Evolutionary conservation across 92 coral and sea anemone genomes (phyloP).

Genomic region (Epizoanthus stellaris): DNA sequence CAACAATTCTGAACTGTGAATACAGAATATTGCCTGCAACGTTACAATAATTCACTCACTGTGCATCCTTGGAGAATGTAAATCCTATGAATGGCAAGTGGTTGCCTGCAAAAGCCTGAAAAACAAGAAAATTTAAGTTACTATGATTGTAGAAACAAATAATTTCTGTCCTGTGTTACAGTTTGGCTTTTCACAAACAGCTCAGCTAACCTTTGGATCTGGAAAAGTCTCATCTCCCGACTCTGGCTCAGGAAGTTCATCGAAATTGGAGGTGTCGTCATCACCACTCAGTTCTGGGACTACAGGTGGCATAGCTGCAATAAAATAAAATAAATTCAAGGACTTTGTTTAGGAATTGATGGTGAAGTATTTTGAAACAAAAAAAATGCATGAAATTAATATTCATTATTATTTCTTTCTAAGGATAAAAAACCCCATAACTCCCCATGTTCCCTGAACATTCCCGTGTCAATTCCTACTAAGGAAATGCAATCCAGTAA

Average conservation of each 20-base stretch:
- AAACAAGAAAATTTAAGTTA: neutral
- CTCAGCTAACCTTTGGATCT: constrained; percentile 81
- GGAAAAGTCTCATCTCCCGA: constrained; percentile 98
- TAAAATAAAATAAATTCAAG: neutral
- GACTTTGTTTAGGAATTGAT: neutral
- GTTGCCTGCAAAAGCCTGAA: constrained; percentile 97
- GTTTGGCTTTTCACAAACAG: neutral
- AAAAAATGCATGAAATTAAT: neutral
- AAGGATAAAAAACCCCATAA: neutral
- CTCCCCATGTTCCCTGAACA: too few relatives aligned
- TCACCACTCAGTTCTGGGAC: constrained; percentile 93
- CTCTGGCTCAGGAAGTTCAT: constrained; percentile 98
- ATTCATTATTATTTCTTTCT: neutral
- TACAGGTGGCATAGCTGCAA: constrained; percentile 90
- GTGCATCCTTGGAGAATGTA: constrained; percentile 83
- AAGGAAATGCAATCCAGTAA: too few relatives aligned
- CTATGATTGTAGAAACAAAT: neutral
- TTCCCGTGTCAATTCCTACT: too few relatives aligned
- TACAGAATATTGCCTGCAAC: too few relatives aligned
- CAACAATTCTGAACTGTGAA: too few relatives aligned
- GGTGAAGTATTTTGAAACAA: neutral
- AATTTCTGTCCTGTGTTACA: neutral
- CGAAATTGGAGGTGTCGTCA: constrained; percentile 92
- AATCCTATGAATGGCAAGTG: constrained; percentile 97
- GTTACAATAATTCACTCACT: constrained; percentile 58